phyloP scores from a whole-genome alignment of 2,113 vertebrate species.

The Vidua chalybeata region DNA sequence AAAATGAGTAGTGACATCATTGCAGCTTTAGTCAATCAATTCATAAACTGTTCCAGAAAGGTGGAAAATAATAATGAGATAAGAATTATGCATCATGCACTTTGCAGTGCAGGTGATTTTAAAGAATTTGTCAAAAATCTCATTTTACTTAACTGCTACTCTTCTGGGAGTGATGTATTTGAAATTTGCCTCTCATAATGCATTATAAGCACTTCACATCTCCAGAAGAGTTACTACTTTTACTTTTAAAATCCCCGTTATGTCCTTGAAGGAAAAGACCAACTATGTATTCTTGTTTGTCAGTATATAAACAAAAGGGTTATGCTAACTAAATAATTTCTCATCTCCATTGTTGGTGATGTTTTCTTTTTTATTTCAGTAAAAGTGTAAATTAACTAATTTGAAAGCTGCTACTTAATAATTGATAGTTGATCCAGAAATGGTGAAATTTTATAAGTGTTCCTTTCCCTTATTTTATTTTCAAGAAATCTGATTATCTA shows the following conservation, averaged over 20 bases:
- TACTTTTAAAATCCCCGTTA: neutral
- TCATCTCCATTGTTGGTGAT: neutral
- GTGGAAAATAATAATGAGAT: neutral
- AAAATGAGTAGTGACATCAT: neutral
- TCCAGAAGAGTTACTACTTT: constrained; percentile 1
- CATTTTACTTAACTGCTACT: constrained; percentile 5
- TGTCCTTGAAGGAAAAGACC: neutral
- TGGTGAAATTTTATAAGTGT: neutral
- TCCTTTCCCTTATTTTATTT: constrained; percentile 8
- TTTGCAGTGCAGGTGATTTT: neutral
- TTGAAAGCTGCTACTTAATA: neutral
- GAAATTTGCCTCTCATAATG: constrained; percentile 6
- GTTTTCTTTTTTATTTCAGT: constrained; percentile 16
- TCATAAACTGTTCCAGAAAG: neutral
- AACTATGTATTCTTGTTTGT: neutral
- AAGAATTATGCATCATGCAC: neutral
- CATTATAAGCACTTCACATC: neutral
- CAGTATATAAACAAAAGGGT: neutral
- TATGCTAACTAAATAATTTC: neutral
- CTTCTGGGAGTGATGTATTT: neutral
- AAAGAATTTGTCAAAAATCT: constrained; percentile 8
- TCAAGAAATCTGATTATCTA: constrained; percentile 22
- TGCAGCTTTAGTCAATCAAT: neutral
- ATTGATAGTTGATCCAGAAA: constrained; percentile 22
- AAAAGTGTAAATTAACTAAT: constrained; percentile 25